A percentile compares a stretch with the other conserved stretches of the same genome.
Conservation (phyloP, 1,140 invertebrate genomes). For the Tetramorium alpestre region DNA sequence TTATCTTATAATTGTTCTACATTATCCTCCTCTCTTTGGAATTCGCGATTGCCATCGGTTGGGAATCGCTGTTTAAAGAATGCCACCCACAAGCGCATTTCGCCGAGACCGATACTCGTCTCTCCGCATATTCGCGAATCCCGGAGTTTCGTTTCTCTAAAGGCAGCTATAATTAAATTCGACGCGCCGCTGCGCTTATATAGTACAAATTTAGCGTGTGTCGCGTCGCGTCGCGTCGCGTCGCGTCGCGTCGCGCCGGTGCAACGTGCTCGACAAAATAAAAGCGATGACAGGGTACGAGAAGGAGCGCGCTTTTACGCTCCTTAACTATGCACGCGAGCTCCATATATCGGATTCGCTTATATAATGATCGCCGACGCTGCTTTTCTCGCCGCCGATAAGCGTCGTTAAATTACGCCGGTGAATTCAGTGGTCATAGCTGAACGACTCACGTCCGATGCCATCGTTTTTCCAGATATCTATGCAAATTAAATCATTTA, state of each 20-base stretch:
- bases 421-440: neutral
- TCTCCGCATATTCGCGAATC: constrained; percentile 63
- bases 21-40: neutral
- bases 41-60: neutral
- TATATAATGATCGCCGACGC: constrained; percentile 54
- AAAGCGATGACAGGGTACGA: constrained; percentile 47
- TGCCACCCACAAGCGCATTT: constrained; percentile 30
- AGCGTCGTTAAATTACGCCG: constrained; percentile 52
- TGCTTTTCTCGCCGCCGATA: constrained; percentile 61
- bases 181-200: constrained; percentile 64
- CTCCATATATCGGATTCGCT: constrained; percentile 44
- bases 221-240: constrained; percentile 16
- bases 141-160: constrained; percentile 63
- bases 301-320: constrained; percentile 38
- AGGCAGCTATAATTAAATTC: constrained; percentile 70
- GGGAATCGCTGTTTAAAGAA: constrained; percentile 28
- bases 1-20: neutral
- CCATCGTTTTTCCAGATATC: neutral
- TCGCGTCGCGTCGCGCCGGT: constrained; percentile 26
- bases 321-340: constrained; percentile 49
- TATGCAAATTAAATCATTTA: neutral
- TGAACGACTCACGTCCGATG: neutral
- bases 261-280: constrained; percentile 55
- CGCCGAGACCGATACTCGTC: constrained; percentile 33
- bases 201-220: constrained; percentile 61